phyloP scores from a whole-genome alignment of 2,113 vertebrate genomes.

The Hirundichthys speculiger region DNA sequence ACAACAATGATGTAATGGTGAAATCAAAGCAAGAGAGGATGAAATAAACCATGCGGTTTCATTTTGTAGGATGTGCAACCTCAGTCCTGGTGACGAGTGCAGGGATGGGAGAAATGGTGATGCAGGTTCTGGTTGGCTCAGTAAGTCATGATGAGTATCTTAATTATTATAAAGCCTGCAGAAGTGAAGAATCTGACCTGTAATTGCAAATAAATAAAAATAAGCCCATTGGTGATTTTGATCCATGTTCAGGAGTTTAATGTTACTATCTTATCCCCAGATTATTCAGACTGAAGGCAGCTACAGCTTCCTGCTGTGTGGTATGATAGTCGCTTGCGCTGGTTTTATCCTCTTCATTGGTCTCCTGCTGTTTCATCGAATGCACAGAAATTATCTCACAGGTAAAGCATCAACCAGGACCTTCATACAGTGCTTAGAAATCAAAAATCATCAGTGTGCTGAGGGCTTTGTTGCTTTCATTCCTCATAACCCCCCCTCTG shows the following conservation, averaged over 20 bases:
- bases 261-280: conserved; percentile 70
- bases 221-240: conserved; percentile 4
- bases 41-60: background rate
- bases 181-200: conserved; percentile 5
- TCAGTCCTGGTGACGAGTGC: conserved; percentile 92
- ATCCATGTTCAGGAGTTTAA: conserved; percentile 23
- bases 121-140: conserved; percentile 92
- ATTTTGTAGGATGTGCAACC: conserved; percentile 89
- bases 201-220: conserved; percentile 8
- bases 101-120: conserved; percentile 93
- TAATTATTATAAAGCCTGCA: background rate
- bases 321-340: conserved; percentile 88
- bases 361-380: conserved; percentile 89
- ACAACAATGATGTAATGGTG: background rate
- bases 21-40: background rate
- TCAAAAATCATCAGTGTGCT: background rate
- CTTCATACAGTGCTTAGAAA: background rate
- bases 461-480: conserved; percentile 2
- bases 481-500: background rate
- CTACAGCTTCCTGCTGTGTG: conserved; percentile 94
- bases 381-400: conserved; percentile 86
- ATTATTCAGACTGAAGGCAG: conserved; percentile 90
- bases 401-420: conserved; percentile 75
- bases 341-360: conserved; percentile 88
- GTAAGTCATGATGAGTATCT: conserved; percentile 78